These are phyloP conservation scores for Aelia acuminata DNA, from an alignment of 2,888 invertebrate genomes.

Conservation along the genomic window DNA sequence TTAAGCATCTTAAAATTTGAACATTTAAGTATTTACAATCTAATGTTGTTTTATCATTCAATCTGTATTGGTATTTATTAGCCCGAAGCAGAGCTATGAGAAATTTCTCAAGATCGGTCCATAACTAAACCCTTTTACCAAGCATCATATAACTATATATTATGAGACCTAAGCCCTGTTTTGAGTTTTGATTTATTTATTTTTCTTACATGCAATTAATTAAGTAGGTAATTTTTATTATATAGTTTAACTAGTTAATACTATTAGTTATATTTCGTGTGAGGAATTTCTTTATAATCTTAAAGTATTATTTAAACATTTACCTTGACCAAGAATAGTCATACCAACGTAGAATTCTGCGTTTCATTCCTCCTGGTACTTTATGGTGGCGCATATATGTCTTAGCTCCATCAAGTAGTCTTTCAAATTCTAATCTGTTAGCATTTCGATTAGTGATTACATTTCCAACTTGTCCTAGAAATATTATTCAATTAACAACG, in stretches of 20 bases:
- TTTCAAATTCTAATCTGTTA: constrained; percentile 93
- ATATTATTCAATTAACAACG: constrained; percentile 32
- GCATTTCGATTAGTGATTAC: constrained; percentile 98
- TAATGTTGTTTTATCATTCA: no score
- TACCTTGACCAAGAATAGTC: constrained; percentile 96
- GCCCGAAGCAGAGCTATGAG: no score
- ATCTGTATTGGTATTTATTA: no score
- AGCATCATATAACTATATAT: no score
- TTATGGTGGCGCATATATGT: constrained; percentile 98
- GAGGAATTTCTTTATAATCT: neutral
- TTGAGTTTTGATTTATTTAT: no score
- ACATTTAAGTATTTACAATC: no score
- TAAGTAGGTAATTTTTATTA: no score
- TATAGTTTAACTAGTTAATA: neutral
- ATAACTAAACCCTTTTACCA: no score
- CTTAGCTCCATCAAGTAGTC: constrained; percentile 94
- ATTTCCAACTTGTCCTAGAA: constrained; percentile 92
- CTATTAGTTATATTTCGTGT: neutral
- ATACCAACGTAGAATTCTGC: constrained; percentile 96
- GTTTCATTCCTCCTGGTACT: constrained; percentile 95
- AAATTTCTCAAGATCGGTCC: no score
- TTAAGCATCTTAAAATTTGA: no score
- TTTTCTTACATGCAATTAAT: no score
- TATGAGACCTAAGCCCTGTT: no score
- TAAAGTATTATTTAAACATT: constrained; percentile 60